Base-by-base conservation (phyloP, 2,797 vertebrate genomes). In the Salarias fasciatus region DNA sequence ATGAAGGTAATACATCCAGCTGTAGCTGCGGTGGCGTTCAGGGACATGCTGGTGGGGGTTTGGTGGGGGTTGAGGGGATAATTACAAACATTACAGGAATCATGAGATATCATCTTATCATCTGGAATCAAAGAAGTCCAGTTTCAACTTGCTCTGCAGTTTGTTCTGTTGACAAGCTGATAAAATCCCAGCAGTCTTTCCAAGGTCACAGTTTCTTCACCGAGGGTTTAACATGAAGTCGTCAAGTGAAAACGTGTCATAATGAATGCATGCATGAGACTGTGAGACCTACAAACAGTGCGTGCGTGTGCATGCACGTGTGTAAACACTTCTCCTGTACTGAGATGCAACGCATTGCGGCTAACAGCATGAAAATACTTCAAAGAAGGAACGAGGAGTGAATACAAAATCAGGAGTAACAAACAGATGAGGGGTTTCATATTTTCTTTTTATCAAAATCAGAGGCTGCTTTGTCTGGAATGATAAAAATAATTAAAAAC, bases 51-150 rank as follows among this genome's bases (percentile, higher is more conserved):
- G 61, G 63, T 52, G 55, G 5, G 31, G 6, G n/a, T n/a, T n/a
- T 42, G 61, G 63, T 52, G 55, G 5, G 31, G 6, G n/a, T n/a
- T n/a, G 6, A 42, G 72, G 83, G 85, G 65, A 54, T 45, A 82
- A 82, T 79, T 80, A 74, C 63, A 74, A 76, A 75, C 77, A 74
- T 79, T 65, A 63, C n/a, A 81, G 58, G 48, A 80, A 69, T 41
- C 47, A 53, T 67, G 56, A 84, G 77, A 85, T 79, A 75, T 63
- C 36, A 79, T 80, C 47, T 0, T 60, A 24, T 9, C 33, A 35
- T 63, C 73, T 30, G 33, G 65, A 69, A 70, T 70, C 74, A 10
- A 29, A 36, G 29, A 66, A 40, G 66, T 69, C 65, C 51, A 40
- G 55, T 59, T 52, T 60, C 49, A 42, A 53, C 33, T 14, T 48